Conservation (phyloP, 1,140 invertebrate genomes). For the Spodoptera litura region DNA sequence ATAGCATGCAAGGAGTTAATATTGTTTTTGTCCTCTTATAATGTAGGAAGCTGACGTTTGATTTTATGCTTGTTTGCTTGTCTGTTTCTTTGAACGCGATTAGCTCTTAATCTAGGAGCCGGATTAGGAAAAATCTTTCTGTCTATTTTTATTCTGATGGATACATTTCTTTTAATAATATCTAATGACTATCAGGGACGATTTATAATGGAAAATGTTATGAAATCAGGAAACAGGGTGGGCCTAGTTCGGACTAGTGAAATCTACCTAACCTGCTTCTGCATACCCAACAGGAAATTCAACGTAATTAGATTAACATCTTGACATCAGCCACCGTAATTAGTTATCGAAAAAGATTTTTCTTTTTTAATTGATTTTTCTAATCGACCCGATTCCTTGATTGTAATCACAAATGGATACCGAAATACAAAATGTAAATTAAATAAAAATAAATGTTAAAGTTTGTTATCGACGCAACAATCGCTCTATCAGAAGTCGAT, state of each 20-base stretch:
- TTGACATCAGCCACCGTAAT: conserved; percentile 38
- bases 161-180: no score
- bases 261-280: background rate
- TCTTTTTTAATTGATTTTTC: conserved; percentile 35
- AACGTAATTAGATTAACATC: background rate
- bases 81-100: background rate
- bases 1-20: conserved; percentile 14
- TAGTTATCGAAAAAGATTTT: conserved; percentile 19
- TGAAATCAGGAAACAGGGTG: no score
- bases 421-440: conserved; percentile 42
- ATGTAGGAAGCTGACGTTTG: background rate
- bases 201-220: no score
- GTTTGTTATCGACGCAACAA: background rate
- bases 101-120: no score
- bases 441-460: conserved; percentile 39
- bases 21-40: background rate
- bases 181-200: no score
- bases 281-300: conserved; percentile 19
- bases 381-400: conserved; percentile 33
- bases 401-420: conserved; percentile 27
- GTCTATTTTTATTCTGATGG: no score
- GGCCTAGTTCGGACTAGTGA: no score
- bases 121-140: no score
- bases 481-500: conserved; percentile 21
- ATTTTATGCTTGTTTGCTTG: background rate